Percentiles rank a stretch among this genome's conserved stretches.
Conservation (phyloP, 2,888 invertebrate species). For the Macrophya annulata region DNA sequence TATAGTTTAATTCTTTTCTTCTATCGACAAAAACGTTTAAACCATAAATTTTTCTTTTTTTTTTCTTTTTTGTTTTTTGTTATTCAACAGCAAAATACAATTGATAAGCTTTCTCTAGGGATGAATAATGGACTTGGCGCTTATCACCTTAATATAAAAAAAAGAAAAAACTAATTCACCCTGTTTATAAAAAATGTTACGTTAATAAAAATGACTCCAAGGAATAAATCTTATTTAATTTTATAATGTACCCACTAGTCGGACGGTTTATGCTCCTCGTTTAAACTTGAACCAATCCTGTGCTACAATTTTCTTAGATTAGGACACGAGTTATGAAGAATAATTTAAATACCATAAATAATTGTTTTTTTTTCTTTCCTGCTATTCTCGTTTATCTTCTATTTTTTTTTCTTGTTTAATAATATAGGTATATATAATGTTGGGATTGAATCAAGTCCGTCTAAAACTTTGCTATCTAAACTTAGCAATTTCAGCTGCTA, state of each 20-base stretch:
- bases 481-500: constrained; percentile 11
- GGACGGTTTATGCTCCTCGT: constrained; percentile 42
- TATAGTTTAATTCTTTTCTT: background rate
- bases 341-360: constrained; percentile 44
- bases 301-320: background rate
- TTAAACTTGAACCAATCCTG: constrained; percentile 7
- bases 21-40: background rate
- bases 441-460: constrained; percentile 42
- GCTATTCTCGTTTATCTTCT: background rate
- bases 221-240: constrained; percentile 6
- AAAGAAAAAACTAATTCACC: background rate
- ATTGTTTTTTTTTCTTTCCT: background rate
- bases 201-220: background rate
- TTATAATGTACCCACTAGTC: constrained; percentile 43
- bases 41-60: background rate
- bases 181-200: constrained; percentile 9
- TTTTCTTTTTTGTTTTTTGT: no score
- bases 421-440: background rate
- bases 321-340: constrained; percentile 17
- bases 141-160: background rate
- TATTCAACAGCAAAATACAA: background rate
- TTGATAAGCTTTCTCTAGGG: background rate
- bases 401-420: background rate
- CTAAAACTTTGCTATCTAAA: constrained; percentile 8
- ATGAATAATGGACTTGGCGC: constrained; percentile 17